A percentile compares a stretch with the other conserved stretches of the same genome.
Conservation (phyloP, 2,113 vertebrate species). For the Natator depressus region DNA sequence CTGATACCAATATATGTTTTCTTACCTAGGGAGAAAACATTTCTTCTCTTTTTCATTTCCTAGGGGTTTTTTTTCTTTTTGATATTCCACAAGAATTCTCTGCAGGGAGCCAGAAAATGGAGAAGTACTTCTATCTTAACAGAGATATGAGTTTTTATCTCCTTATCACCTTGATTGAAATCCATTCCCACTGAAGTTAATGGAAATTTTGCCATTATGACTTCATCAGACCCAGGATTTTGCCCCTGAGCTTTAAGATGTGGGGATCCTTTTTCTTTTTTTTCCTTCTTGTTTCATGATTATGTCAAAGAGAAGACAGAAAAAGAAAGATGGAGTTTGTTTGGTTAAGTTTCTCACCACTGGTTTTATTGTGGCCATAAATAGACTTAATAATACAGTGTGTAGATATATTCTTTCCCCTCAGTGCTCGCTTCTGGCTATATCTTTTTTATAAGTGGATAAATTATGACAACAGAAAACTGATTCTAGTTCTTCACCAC, state of each 20-base stretch:
- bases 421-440: not conserved
- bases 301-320: not conserved
- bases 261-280: not conserved
- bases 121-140: not conserved
- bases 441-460: not conserved
- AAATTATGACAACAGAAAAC: not conserved
- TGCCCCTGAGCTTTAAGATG: too few relatives aligned
- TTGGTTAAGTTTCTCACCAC: not conserved
- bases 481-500: not conserved
- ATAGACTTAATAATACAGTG: not conserved
- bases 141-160: not conserved
- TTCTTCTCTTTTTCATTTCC: not conserved
- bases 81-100: not conserved
- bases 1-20: not conserved
- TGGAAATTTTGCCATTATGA: not conserved
- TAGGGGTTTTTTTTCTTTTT: too few relatives aligned
- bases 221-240: not conserved
- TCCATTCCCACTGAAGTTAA: not conserved
- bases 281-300: not conserved
- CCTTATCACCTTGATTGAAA: not conserved
- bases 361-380: not conserved
- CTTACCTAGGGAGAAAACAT: not conserved
- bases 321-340: not conserved
- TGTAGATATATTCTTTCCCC: not conserved
- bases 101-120: not conserved